phyloP scores from a whole-genome alignment of 1,140 invertebrate species.

The Zaprionus kolodkinae region DNA sequence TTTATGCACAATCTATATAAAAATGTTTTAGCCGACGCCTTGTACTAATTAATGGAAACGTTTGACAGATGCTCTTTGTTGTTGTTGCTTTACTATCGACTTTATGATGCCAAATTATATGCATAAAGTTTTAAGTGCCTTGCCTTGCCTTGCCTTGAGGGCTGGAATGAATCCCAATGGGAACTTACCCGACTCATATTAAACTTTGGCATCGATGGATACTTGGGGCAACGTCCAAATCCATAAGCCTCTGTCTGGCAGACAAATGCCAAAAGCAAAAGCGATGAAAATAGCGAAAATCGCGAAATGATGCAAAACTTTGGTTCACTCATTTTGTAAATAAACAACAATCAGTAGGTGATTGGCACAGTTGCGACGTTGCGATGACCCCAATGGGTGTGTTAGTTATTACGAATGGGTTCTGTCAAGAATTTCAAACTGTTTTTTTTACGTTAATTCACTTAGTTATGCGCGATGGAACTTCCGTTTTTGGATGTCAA shows the following conservation, averaged over 20 bases:
- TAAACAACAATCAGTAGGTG: slow-evolving; percentile 36
- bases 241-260: slow-evolving; percentile 75
- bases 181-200: slow-evolving; percentile 86
- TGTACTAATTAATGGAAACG: slow-evolving; percentile 66
- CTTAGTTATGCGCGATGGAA: slow-evolving; percentile 51
- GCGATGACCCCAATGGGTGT: slow-evolving; percentile 1
- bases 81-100: slow-evolving; percentile 11
- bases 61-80: slow-evolving; percentile 43
- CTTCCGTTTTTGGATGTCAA: slow-evolving; percentile 47
- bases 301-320: slow-evolving; percentile 33
- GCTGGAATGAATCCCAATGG: not conserved
- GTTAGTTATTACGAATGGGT: not conserved
- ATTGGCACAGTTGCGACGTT: slow-evolving; percentile 39
- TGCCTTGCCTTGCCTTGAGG: not conserved
- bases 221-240: slow-evolving; percentile 87
- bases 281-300: slow-evolving; percentile 48
- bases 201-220: slow-evolving; percentile 86
- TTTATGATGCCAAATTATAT: slow-evolving; percentile 28
- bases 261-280: slow-evolving; percentile 51
- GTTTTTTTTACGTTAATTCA: slow-evolving; percentile 42
- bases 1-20: slow-evolving; percentile 68
- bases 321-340: slow-evolving; percentile 45
- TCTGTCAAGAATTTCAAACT: slow-evolving; percentile 34
- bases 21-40: slow-evolving; percentile 50
- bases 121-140: slow-evolving; percentile 23